Evolutionary conservation across 2,113 vertebrate genomes (phyloP), one percentile per base, ranked within the genome.

Genomic region (Odobenus rosmarus): DNA sequence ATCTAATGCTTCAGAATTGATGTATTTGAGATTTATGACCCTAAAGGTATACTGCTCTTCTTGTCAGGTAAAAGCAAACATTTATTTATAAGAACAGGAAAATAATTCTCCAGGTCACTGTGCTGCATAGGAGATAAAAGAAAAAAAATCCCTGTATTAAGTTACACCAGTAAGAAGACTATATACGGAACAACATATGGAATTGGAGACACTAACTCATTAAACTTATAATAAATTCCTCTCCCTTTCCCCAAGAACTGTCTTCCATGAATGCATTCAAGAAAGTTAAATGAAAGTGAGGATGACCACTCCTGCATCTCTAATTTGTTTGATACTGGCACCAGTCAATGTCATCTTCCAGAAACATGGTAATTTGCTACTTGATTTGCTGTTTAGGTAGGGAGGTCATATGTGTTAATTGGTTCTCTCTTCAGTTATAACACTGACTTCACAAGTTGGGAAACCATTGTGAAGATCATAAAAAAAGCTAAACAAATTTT

Each of bases 221-320:
- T 71, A 53, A 61, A 72, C 8, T 74, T 55, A 36, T 3, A 92
- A 18, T 36, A 80, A 71, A 67, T 74, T 11, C 15, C 5, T 81
- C 49, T 88, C 49, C 31, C 46, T 83, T 64, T 18, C 36, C 53
- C 5, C 4, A 26, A 67, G 13, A 82, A 57, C 49, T 71, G 31
- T 57, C 51, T 85, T 93, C 46, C 21, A 61, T 67, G 14, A 71
- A 39, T 59, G 10, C n/a, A 80, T 16, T 72, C 72, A 84, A 72
- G 79, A 83, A 84, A 88, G 49, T 83, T 93, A 83, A 89, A 23
- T 64, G 46, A 64, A 87, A 92, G 64, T 55, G 39, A 88, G 13
- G 84, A 59, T 39, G 31, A 62, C 23, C 26, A 84, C 24, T 14
- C 13, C 24, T 72, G 28, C 23, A 53, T 83, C 33, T 89, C 62